Conservation (phyloP, 2,113 vertebrate genomes). For the Taxidea taxus region DNA sequence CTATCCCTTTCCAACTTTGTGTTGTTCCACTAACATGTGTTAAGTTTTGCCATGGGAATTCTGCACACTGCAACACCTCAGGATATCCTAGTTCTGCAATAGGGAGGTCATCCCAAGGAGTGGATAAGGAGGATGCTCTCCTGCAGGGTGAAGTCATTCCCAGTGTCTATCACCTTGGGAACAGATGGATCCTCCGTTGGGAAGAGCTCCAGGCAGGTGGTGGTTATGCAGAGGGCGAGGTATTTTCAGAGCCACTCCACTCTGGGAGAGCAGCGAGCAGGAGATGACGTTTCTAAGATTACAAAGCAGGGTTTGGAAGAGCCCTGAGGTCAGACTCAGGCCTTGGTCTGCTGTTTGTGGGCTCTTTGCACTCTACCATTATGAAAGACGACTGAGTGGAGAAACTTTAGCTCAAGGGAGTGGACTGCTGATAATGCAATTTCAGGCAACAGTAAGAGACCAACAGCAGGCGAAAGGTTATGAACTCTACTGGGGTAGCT, state of each 20-base stretch:
- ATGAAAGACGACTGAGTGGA: neutral
- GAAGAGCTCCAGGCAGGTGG: neutral
- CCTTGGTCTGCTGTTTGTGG: neutral
- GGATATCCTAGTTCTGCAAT: neutral
- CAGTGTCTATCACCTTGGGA: neutral
- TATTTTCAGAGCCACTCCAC: neutral
- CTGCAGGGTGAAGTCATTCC: neutral
- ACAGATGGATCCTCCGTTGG: neutral
- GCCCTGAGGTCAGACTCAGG: neutral
- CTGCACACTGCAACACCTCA: neutral
- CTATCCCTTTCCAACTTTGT: rapidly evolving
- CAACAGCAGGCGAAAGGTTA: neutral
- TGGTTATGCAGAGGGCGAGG: rapidly evolving
- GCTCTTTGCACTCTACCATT: neutral
- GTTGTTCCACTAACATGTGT: rapidly evolving
- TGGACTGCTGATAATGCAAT: neutral
- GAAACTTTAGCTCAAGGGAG: rapidly evolving
- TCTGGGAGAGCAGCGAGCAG: too few species aligned
- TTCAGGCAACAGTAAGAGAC: rapidly evolving
- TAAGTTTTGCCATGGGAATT: neutral
- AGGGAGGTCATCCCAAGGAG: neutral
- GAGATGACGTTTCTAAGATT: neutral
- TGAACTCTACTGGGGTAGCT: neutral
- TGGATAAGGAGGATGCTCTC: neutral
- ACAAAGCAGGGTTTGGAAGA: neutral